These are phyloP conservation scores for Seladonia tumulorum DNA, from an alignment of 2,888 invertebrate species.

Conservation along the genomic window DNA sequence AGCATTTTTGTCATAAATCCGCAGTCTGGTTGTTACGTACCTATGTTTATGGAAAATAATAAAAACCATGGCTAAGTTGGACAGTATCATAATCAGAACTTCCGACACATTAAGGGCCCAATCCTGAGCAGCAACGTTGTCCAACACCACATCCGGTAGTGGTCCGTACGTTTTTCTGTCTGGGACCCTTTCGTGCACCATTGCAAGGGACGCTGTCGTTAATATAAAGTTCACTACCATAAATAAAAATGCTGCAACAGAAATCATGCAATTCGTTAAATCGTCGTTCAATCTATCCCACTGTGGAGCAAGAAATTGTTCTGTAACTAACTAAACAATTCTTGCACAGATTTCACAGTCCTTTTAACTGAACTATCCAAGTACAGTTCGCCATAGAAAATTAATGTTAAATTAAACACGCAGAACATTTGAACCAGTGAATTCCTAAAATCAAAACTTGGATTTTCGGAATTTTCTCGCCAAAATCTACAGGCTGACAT, in stretches of 20 bases:
- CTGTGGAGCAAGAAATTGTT: neutral
- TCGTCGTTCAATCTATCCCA: neutral
- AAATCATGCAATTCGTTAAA: constrained; percentile 6
- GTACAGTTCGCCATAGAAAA: no score
- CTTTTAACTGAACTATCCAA: no score
- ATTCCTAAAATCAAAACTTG: no score
- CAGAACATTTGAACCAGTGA: no score
- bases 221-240: constrained; percentile 88
- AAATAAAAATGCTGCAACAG: constrained; percentile 86
- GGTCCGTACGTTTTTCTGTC: constrained; percentile 90
- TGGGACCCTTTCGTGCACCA: constrained; percentile 95
- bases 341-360: neutral
- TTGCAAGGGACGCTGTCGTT: constrained; percentile 90
- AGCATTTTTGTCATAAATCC: neutral
- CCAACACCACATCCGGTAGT: constrained; percentile 93
- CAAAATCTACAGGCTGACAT: no score
- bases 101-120: constrained; percentile 94
- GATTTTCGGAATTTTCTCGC: no score
- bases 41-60: constrained; percentile 95
- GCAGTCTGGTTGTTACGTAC: constrained; percentile 80
- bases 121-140: constrained; percentile 90
- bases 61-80: constrained; percentile 90
- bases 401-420: no score
- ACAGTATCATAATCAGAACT: constrained; percentile 93
- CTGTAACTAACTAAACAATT: neutral